These are phyloP conservation scores for Apteryx owenii DNA, from an alignment of 2,113 vertebrate genomes.

Conservation along the genomic window DNA sequence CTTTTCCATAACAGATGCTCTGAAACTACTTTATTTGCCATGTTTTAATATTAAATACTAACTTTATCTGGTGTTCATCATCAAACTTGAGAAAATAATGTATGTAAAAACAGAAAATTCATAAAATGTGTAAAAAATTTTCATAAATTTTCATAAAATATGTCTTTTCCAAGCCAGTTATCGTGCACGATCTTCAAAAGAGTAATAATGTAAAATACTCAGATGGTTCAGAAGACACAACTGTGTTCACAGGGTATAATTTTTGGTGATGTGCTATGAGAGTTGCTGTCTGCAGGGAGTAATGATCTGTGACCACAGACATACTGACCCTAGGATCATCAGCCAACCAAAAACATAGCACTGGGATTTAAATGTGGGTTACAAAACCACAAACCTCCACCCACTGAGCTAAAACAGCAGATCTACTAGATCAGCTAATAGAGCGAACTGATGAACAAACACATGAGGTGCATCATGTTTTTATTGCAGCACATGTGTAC, in stretches of 20 bases:
- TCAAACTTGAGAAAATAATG: neutral
- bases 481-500: neutral
- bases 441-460: constrained; percentile 3
- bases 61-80: neutral
- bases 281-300: constrained; percentile 1
- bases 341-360: constrained; percentile 38
- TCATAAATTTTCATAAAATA: neutral
- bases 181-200: neutral
- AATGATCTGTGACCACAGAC: constrained; percentile 57
- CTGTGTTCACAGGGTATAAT: constrained; percentile 1
- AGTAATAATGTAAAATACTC: neutral
- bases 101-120: neutral
- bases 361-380: constrained; percentile 51
- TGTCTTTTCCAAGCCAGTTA: neutral
- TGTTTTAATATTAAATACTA: neutral
- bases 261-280: constrained; percentile 1
- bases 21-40: neutral
- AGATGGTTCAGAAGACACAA: constrained; percentile 8
- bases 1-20: neutral
- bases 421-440: neutral
- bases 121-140: neutral
- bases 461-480: constrained; percentile 14
- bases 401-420: constrained; percentile 37
- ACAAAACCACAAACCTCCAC: constrained; percentile 46
- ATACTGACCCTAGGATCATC: constrained; percentile 55